Evolutionary conservation across 1,140 invertebrate species (phyloP).

Genomic region (Zaprionus taronus): DNA sequence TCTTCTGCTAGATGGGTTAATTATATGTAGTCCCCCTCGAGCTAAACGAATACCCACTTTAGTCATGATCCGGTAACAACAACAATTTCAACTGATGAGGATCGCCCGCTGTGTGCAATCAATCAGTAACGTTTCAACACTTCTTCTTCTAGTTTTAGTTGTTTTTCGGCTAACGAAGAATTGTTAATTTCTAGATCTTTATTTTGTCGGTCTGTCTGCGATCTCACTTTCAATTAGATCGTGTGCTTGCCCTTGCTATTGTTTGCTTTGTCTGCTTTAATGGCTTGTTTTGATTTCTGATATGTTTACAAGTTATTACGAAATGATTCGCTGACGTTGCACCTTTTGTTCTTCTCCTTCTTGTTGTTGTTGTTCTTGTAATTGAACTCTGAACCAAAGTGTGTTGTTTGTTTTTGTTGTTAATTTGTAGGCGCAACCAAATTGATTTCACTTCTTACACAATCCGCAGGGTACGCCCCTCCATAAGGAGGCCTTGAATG

Average conservation of each 20-base stretch:
- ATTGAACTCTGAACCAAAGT: slow-evolving; percentile 70
- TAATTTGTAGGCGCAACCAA: slow-evolving; percentile 58
- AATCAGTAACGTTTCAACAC: slow-evolving; percentile 16
- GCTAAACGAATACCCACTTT: neutral
- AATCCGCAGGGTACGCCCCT: slow-evolving; percentile 47
- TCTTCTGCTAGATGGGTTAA: neutral
- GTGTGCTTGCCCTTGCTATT: slow-evolving; percentile 62
- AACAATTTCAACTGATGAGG: neutral
- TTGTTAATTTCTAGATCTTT: slow-evolving; percentile 43
- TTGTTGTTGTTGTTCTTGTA: slow-evolving; percentile 37
- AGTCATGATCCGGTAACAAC: neutral
- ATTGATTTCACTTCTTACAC: slow-evolving; percentile 57
- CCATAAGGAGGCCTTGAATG: slow-evolving; percentile 52
- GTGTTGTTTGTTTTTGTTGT: slow-evolving; percentile 43
- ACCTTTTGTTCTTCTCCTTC: slow-evolving; percentile 22
- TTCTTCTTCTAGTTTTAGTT: slow-evolving; percentile 41
- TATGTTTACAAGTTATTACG: slow-evolving; percentile 56
- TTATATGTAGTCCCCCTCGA: neutral
- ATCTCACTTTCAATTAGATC: slow-evolving; percentile 69
- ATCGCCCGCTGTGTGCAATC: slow-evolving; percentile 53
- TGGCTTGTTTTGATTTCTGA: slow-evolving; percentile 46
- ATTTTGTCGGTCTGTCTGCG: neutral
- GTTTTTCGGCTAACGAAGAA: slow-evolving; percentile 25
- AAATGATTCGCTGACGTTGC: slow-evolving; percentile 49
- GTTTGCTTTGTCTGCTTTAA: slow-evolving; percentile 30